These are phyloP conservation scores for Patiria miniata DNA, from an alignment of 35 echinoderm and acorn worm genomes.

Conservation along the genomic window DNA sequence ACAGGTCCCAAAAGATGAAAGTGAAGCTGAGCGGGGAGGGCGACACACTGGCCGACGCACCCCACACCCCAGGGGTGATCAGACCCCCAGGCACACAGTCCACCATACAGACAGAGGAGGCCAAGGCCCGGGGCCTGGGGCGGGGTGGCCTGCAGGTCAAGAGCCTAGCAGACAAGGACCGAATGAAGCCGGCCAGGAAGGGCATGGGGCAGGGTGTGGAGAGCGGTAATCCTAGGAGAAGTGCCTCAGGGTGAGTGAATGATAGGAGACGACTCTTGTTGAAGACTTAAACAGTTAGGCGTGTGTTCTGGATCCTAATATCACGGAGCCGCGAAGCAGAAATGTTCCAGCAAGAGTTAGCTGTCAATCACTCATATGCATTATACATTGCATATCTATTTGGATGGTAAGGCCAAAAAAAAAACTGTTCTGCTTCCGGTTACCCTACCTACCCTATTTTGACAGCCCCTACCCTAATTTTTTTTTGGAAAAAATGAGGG, in stretches of 20 bases:
- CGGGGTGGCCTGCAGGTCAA: slow-evolving; percentile 55
- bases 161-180: slow-evolving; percentile 57
- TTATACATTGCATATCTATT: too few relatives aligned
- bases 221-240: slow-evolving; percentile 74
- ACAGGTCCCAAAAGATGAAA: slow-evolving; percentile 59
- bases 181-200: slow-evolving; percentile 33
- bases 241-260: slow-evolving; percentile 78
- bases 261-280: too few relatives aligned
- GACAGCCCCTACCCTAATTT: too few relatives aligned
- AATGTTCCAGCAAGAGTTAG: too few relatives aligned
- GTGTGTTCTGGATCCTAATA: too few relatives aligned
- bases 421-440: too few relatives aligned
- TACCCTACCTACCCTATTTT: too few relatives aligned
- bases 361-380: too few relatives aligned
- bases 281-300: too few relatives aligned
- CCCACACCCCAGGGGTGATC: slow-evolving; percentile 10
- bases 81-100: slow-evolving; percentile 59
- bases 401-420: too few relatives aligned
- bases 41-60: slow-evolving; percentile 9
- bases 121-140: slow-evolving; percentile 31
- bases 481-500: too few relatives aligned
- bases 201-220: slow-evolving; percentile 74
- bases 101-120: slow-evolving; percentile 52
- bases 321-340: too few relatives aligned
- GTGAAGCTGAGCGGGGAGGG: slow-evolving; percentile 30